A percentile compares a stretch with the other conserved stretches of the same genome.
Evolutionary conservation across 2,797 vertebrate genomes (phyloP).

Genomic region (Vireo griseus): DNA sequence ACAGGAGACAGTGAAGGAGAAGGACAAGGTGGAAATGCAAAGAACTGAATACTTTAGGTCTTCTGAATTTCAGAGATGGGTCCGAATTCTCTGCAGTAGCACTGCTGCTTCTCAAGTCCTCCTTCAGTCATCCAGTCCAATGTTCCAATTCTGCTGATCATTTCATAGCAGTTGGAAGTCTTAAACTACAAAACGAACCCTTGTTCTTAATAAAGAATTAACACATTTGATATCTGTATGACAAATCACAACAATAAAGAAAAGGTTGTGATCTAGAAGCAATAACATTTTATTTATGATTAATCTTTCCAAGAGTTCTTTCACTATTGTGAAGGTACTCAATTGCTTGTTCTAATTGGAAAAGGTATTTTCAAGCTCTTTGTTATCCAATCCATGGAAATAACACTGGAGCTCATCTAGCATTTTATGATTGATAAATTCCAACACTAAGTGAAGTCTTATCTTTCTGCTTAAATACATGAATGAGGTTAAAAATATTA

Average conservation of each 20-base stretch:
- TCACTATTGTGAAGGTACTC: constrained; percentile 65
- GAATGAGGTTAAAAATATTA: constrained; percentile 67
- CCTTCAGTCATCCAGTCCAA: neutral
- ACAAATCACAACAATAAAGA: neutral
- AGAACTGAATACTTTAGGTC: neutral
- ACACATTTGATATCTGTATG: neutral
- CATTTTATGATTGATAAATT: constrained; percentile 69
- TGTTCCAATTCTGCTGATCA: neutral
- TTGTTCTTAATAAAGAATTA: neutral
- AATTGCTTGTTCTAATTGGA: constrained; percentile 63
- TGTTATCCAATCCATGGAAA: constrained; percentile 58
- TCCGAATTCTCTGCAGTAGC: neutral
- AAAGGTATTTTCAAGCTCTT: constrained; percentile 67
- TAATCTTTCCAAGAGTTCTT: constrained; percentile 20
- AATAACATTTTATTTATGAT: neutral
- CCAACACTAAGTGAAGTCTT: constrained; percentile 67
- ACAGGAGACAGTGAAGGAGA: neutral
- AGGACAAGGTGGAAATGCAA: neutral
- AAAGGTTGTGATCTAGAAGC: neutral
- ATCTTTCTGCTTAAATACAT: constrained; percentile 67
- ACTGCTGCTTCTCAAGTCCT: neutral
- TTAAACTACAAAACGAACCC: neutral
- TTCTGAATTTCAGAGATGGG: neutral
- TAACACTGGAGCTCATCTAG: constrained; percentile 66
- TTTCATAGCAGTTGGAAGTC: neutral